Conservation (phyloP, 2,113 vertebrate species). For the Urocynchramus pylzowi region DNA sequence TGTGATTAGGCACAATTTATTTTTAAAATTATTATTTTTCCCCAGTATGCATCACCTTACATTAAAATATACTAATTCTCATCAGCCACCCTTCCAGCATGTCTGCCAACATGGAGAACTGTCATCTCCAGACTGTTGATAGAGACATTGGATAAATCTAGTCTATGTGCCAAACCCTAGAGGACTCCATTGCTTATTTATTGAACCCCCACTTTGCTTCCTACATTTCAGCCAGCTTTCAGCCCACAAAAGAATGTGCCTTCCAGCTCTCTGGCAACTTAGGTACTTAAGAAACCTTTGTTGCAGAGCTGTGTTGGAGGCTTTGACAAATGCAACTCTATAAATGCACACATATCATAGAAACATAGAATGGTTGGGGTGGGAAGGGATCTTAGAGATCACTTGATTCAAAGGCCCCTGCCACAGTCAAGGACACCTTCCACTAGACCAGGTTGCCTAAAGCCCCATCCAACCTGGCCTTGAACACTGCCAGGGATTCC, state of each 20-base stretch:
- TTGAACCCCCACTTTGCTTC: not conserved
- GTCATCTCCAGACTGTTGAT: not conserved
- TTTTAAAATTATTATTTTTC: not conserved
- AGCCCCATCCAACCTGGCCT: not conserved
- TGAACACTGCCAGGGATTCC: not conserved
- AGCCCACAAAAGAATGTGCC: accelerated
- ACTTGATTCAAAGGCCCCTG: not conserved
- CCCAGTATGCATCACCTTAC: not conserved
- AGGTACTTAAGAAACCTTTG: not conserved
- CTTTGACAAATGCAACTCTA: not conserved
- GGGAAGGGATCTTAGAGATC: not conserved
- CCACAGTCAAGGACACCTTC: not conserved
- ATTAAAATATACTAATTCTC: not conserved
- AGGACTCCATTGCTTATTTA: not conserved
- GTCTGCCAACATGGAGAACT: not conserved
- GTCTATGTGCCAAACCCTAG: not conserved
- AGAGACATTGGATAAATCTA: not conserved
- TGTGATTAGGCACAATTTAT: not conserved
- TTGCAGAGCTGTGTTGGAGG: not conserved
- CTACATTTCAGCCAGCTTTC: not conserved
- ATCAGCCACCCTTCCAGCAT: not conserved
- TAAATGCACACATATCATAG: not conserved
- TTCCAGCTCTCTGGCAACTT: not conserved
- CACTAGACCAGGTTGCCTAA: too few relatives aligned
- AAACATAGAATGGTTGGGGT: not conserved